A percentile compares a stretch with the other conserved stretches of the same genome.
These are phyloP conservation scores for Psittacula derbiana DNA, from an alignment of 2,797 vertebrate species.

Conservation along the genomic window DNA sequence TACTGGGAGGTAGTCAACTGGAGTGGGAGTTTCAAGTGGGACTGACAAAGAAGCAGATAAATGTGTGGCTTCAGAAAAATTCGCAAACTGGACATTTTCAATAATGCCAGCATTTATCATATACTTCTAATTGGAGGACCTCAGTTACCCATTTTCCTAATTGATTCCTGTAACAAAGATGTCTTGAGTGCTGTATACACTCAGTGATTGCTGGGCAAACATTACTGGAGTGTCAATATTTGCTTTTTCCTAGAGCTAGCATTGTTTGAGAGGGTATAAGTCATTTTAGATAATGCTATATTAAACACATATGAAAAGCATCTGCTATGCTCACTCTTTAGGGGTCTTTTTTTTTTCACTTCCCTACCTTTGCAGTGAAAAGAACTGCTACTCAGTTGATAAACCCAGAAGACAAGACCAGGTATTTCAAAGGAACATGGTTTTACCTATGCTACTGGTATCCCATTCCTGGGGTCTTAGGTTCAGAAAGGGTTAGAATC, in stretches of 20 bases:
- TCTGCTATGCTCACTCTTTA: not conserved
- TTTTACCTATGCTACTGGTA: not conserved
- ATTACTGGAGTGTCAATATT: constrained; percentile 74
- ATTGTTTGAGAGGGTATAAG: constrained; percentile 55
- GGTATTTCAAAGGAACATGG: not conserved
- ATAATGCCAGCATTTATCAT: constrained; percentile 50
- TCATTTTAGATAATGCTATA: constrained; percentile 47
- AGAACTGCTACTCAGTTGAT: not conserved
- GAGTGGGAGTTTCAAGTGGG: not conserved
- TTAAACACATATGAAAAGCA: constrained; percentile 43
- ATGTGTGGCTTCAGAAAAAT: constrained; percentile 38
- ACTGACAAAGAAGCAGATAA: not conserved
- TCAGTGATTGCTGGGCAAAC: constrained; percentile 70
- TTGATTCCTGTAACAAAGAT: constrained; percentile 69
- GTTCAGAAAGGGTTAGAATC: not conserved
- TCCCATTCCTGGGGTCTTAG: not conserved
- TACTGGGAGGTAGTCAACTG: not conserved
- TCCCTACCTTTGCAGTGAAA: not conserved
- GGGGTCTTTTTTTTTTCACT: not conserved
- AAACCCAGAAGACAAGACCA: not conserved
- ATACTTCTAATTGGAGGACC: constrained; percentile 56
- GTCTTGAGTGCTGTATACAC: constrained; percentile 45
- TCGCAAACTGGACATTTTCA: not conserved
- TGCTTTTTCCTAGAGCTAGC: constrained; percentile 64
- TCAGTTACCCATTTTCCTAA: constrained; percentile 71